Conservation (phyloP, 2,888 invertebrate genomes). For the Drosophila anomalipes region DNA sequence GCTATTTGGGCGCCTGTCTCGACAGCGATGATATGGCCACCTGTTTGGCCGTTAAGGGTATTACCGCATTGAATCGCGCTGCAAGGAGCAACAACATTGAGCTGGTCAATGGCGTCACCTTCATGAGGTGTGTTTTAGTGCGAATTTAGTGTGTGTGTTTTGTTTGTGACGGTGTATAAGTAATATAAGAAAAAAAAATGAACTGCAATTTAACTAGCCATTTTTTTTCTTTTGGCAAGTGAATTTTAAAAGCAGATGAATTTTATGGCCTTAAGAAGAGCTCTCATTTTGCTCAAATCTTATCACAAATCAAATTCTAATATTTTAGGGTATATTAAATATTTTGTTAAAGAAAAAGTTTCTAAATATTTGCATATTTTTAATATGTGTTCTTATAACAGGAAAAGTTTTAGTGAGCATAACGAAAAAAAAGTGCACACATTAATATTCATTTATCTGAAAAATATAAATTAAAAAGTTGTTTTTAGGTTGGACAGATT, state of each 20-base stretch:
- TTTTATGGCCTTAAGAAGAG: not conserved
- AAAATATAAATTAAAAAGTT: not conserved
- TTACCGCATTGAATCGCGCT: constrained; percentile 87
- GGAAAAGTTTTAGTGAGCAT: not conserved
- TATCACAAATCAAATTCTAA: not conserved
- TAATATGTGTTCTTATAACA: not conserved
- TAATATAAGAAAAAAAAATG: no score
- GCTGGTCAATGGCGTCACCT: constrained; percentile 87
- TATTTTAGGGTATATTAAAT: not conserved
- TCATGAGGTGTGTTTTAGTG: constrained; percentile 86
- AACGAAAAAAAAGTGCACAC: not conserved
- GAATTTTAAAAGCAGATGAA: not conserved
- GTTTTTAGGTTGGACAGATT: not conserved
- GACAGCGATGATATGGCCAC: constrained; percentile 86
- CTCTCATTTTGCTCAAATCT: not conserved
- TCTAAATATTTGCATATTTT: not conserved
- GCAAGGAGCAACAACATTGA: constrained; percentile 87
- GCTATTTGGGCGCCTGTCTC: constrained; percentile 85
- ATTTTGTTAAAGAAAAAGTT: not conserved
- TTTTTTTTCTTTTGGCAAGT: not conserved
- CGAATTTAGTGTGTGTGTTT: constrained; percentile 21
- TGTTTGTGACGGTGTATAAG: constrained; percentile 30
- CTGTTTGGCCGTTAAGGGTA: constrained; percentile 87
- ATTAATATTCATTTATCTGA: not conserved
- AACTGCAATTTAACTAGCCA: not conserved